Conservation (phyloP, 1,140 invertebrate genomes). For the Latrodectus geometricus region DNA sequence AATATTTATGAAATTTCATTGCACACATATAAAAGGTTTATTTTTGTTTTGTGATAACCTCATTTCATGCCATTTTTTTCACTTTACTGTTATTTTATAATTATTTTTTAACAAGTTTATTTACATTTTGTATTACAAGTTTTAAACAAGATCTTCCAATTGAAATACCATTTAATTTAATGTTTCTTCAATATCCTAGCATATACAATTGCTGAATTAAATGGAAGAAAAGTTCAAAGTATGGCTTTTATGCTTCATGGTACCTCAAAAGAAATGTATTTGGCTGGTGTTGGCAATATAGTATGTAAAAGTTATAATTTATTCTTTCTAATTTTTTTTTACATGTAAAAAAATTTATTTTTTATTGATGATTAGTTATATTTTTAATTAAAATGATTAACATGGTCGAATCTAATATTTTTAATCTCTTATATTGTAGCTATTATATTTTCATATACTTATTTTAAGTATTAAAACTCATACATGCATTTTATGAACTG, state of each 20-base stretch:
- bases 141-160: not conserved
- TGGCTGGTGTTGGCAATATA: slow-evolving; percentile 36
- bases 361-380: not conserved
- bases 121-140: slow-evolving; percentile 1
- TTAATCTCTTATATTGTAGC: not conserved
- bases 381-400: not conserved
- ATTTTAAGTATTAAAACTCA: not conserved
- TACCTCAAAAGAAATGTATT: slow-evolving; percentile 66
- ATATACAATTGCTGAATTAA: slow-evolving; percentile 63
- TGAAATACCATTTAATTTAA: not conserved
- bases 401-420: not conserved
- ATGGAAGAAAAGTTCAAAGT: slow-evolving; percentile 67
- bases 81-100: not conserved
- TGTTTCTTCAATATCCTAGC: slow-evolving; percentile 16
- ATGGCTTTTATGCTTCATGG: slow-evolving; percentile 70
- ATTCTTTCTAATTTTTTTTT: not conserved
- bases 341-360: not conserved
- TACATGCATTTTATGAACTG: too few relatives aligned
- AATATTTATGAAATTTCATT: too few relatives aligned
- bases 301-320: slow-evolving; percentile 21
- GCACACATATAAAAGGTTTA: not conserved
- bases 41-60: not conserved
- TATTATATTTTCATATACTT: not conserved
- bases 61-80: too few relatives aligned
- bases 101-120: not conserved